Evolutionary conservation across 2,797 vertebrate genomes (phyloP).

Genomic region (Nannoperca obscura): DNA sequence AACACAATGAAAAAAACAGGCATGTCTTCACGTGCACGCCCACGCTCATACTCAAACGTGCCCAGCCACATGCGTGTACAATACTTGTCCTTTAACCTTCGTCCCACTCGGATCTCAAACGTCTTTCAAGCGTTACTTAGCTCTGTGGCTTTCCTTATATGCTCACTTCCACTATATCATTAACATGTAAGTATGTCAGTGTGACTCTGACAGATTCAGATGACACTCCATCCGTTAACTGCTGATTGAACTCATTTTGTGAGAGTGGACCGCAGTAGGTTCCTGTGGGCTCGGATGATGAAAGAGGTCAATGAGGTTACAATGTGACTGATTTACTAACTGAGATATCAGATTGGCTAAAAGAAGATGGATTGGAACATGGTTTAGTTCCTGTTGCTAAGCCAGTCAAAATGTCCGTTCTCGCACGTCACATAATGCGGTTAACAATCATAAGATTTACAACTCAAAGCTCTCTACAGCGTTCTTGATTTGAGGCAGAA

Average conservation of each 20-base stretch:
- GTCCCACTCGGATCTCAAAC: conserved; percentile 13
- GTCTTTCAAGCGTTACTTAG: conserved; percentile 30
- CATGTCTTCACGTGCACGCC: conserved; percentile 1
- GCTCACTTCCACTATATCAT: conserved; percentile 16
- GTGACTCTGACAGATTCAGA: conserved; percentile 21
- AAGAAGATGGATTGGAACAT: background rate
- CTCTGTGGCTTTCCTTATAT: conserved; percentile 1
- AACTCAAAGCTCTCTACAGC: too few species aligned
- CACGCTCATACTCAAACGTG: background rate
- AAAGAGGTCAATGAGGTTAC: conserved; percentile 13
- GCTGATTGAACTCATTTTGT: conserved; percentile 39
- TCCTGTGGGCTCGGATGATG: conserved; percentile 7
- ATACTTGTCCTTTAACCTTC: conserved; percentile 1
- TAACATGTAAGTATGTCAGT: conserved; percentile 24
- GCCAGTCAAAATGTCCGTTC: too few species aligned
- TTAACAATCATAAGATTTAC: background rate
- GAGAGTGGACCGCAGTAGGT: background rate
- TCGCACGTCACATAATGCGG: too few species aligned
- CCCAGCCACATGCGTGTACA: background rate
- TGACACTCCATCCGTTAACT: conserved; percentile 20
- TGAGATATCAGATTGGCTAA: conserved; percentile 2
- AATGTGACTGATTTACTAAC: conserved; percentile 12
- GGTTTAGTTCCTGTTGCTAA: background rate
- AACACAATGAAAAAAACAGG: conserved; percentile 24
- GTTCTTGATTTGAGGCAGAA: background rate